A percentile compares a stretch with the other conserved stretches of the same genome.
These are phyloP conservation scores for Syngnathus acus DNA, from an alignment of 2,797 vertebrate genomes.

Conservation along the genomic window DNA sequence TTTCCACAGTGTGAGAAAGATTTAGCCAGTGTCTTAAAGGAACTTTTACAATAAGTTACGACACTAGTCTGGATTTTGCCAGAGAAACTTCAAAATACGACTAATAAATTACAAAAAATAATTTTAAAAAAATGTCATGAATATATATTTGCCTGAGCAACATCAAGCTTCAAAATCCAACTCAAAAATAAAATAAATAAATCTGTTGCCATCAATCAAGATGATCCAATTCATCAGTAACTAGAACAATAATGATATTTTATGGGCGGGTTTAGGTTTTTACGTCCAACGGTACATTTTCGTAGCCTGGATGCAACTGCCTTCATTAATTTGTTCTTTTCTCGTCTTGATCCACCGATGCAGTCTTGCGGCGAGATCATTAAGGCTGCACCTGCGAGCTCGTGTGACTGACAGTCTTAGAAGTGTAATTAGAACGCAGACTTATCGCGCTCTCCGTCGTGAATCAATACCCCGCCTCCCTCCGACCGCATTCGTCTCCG, in stretches of 20 bases:
- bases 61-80: too few species aligned
- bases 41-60: background rate
- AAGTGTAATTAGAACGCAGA: constrained; percentile 38
- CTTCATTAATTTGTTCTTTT: background rate
- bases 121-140: too few species aligned
- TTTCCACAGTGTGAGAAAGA: constrained; percentile 9
- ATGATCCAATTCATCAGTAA: background rate
- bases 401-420: constrained; percentile 34
- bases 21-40: constrained; percentile 20
- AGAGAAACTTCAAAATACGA: too few species aligned
- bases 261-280: background rate
- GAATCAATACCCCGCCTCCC: constrained; percentile 37
- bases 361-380: constrained; percentile 27
- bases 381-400: constrained; percentile 25
- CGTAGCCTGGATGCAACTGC: background rate
- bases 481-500: constrained; percentile 33
- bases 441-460: constrained; percentile 37
- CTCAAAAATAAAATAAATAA: background rate
- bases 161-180: background rate
- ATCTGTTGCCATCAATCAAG: background rate
- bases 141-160: background rate
- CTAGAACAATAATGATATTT: background rate
- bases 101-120: background rate
- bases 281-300: background rate
- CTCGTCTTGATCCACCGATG: constrained; percentile 8